Evolutionary conservation across 2,888 invertebrate genomes (phyloP).

Genomic region (Carcina quercana): DNA sequence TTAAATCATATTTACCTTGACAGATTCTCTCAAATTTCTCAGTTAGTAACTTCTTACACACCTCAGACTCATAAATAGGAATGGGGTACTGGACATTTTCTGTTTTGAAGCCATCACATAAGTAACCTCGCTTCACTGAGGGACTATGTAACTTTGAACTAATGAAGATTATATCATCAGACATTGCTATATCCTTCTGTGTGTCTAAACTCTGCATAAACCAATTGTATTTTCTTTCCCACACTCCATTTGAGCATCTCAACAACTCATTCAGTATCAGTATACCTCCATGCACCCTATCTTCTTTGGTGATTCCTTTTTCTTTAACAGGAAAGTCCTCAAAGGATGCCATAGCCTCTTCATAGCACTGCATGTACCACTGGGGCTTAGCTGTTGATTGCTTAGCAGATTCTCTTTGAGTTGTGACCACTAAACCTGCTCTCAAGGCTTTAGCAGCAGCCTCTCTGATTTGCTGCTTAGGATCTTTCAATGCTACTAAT

Average conservation of each 20-base stretch:
- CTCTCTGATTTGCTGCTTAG: constrained; percentile 92
- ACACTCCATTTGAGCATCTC: constrained; percentile 89
- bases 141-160: constrained; percentile 76
- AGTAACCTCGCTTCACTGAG: constrained; percentile 69
- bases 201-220: constrained; percentile 76
- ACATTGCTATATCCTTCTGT: constrained; percentile 57
- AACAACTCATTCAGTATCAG: constrained; percentile 95
- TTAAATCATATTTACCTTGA: too few relatives aligned
- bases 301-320: constrained; percentile 88
- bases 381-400: constrained; percentile 90
- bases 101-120: constrained; percentile 65
- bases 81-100: constrained; percentile 70
- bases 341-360: constrained; percentile 88
- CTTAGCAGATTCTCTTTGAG: constrained; percentile 96
- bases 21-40: constrained; percentile 90
- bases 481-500: constrained; percentile 92
- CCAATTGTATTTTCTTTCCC: constrained; percentile 87
- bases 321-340: constrained; percentile 80
- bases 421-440: constrained; percentile 94
- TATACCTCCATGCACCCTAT: constrained; percentile 93
- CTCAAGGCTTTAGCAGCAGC: constrained; percentile 95
- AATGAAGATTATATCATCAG: constrained; percentile 74
- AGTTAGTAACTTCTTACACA: constrained; percentile 86
- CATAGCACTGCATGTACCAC: constrained; percentile 96
- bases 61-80: constrained; percentile 87